Base-by-base conservation (phyloP, 2,888 invertebrate genomes). In the Dasypogon diadema region DNA sequence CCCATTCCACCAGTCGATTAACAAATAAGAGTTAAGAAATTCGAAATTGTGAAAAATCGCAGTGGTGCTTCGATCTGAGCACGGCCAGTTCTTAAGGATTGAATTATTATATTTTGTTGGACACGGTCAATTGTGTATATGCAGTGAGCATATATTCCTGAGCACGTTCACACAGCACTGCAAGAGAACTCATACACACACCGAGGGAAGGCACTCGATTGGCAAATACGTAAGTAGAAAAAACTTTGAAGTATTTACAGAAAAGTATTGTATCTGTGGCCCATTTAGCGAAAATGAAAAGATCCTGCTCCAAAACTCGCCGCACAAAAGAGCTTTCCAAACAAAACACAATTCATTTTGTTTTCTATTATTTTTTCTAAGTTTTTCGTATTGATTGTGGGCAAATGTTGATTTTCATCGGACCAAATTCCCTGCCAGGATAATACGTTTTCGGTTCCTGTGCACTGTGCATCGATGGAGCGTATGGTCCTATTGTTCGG, bases 181-280 rank as follows among this genome's bases (percentile, higher is more conserved):
- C 21, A 6, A 24, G 65, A 21, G 22, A 22, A 26, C 12, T 65
- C 37, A 18, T 24, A 46, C 65, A 42, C 46, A 65, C 65, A 14
- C 30, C 63, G 24, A 42, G 14, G 65, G 48, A 24, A 48, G 42
- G 46, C 46, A 65, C 46, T 65, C 65, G 65, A 65, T 65, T 65
- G 65, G 21, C 46, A 65, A 51, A 65, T 65, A 65, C 22, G 65
- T 65, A 65, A 65, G 65, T 65, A 65, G 46, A 46, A 65, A 63
- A 42, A 65, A 12, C 8, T 24, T 24, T 65, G 46, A 65, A 46
- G 48, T 46, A 65, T 65, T 65, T 65, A 65, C 46, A 48, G 48
- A 46, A 46, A 46, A 42, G 46, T 30, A 63, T 65, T 16, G 65
- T 65, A 65, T 65, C 65, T 65, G 65, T 46, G 46, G 46, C 65